These are phyloP conservation scores for Xenopus petersii DNA, from an alignment of 2,797 vertebrate genomes.

Conservation along the genomic window DNA sequence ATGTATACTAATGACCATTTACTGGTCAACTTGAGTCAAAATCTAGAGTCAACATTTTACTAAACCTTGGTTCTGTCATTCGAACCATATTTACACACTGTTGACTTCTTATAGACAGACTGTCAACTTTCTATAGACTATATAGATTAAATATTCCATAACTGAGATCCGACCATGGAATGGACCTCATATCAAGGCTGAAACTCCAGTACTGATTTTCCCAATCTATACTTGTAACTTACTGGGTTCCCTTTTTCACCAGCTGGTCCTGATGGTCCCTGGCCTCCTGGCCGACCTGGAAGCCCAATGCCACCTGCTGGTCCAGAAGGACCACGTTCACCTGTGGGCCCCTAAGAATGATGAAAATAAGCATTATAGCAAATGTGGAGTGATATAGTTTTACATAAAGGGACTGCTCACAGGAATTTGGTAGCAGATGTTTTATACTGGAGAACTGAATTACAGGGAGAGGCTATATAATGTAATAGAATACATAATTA, in stretches of 20 bases:
- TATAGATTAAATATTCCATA: neutral
- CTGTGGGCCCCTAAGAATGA: conserved; percentile 72
- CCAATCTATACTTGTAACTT: conserved; percentile 52
- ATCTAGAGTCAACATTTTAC: too few species aligned
- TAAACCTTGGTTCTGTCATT: too few species aligned
- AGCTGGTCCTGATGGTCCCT: conserved; percentile 76
- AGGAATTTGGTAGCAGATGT: too few species aligned
- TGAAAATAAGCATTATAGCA: too few species aligned
- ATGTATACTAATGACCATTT: too few species aligned
- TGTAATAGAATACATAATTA: too few species aligned
- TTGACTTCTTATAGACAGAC: neutral
- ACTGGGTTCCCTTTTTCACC: conserved; percentile 91
- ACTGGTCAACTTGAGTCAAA: too few species aligned
- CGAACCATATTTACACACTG: neutral
- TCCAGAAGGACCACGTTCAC: conserved; percentile 83
- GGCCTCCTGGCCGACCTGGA: conserved; percentile 76
- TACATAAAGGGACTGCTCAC: too few species aligned
- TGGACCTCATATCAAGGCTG: neutral
- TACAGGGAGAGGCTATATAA: too few species aligned
- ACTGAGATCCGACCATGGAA: neutral
- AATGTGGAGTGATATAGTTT: too few species aligned
- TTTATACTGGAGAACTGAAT: too few species aligned
- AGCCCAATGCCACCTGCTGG: conserved; percentile 82
- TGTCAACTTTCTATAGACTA: neutral
- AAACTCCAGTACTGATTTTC: neutral